phyloP scores from a whole-genome alignment of 2,888 invertebrate species.

The Yponomeuta sedellus region DNA sequence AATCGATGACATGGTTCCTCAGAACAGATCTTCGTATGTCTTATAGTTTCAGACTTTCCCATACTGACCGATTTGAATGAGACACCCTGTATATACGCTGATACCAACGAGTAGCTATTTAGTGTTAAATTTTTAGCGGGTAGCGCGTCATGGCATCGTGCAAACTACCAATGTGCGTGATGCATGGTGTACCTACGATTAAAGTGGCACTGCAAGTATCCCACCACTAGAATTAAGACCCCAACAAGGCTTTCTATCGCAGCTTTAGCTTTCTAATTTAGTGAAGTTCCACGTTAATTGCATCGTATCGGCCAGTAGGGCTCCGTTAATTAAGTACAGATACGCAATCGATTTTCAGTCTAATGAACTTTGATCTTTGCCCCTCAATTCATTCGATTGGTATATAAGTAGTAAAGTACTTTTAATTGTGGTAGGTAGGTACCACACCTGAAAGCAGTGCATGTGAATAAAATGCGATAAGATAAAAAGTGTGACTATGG shows the following conservation, averaged over 20 bases:
- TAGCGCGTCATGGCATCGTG: not conserved
- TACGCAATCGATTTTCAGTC: slow-evolving; percentile 8
- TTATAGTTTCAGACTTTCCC: too few species aligned
- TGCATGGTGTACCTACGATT: not conserved
- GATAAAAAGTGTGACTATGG: not conserved
- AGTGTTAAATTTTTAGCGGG: too few species aligned
- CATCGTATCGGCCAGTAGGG: not conserved
- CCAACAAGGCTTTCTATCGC: slow-evolving; percentile 9
- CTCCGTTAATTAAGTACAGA: slow-evolving; percentile 6
- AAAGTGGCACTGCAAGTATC: not conserved
- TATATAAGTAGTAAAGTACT: not conserved
- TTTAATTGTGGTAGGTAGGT: too few species aligned
- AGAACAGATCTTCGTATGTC: too few species aligned
- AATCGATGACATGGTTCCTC: too few species aligned
- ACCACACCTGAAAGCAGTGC: not conserved
- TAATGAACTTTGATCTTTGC: not conserved
- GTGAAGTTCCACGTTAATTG: slow-evolving; percentile 9
- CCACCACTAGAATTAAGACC: not conserved
- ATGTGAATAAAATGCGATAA: not conserved
- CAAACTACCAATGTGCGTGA: not conserved
- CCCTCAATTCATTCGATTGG: not conserved
- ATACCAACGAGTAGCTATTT: too few species aligned
- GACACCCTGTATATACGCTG: too few species aligned
- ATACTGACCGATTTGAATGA: too few species aligned
- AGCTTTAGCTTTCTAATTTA: slow-evolving; percentile 12